Base-by-base conservation (phyloP, 2,888 invertebrate genomes). In the Notocelia uddmanniana region DNA sequence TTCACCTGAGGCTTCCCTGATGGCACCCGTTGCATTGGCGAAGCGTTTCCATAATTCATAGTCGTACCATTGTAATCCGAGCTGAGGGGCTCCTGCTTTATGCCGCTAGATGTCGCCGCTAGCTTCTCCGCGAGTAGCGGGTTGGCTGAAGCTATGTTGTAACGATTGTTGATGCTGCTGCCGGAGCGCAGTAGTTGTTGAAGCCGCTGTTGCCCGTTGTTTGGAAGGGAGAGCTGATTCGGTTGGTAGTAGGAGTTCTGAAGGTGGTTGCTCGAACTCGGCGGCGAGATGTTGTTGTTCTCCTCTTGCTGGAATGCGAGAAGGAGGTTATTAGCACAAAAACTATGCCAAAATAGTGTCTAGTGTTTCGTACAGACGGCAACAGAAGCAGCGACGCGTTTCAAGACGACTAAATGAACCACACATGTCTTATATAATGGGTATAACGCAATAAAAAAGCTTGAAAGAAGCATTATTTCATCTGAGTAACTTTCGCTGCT, bases 61-160 rank as follows among this genome's bases (percentile, higher is more conserved):
- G 91, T 89, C 80, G 91, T 84, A 68, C 93, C 93, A 81, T 87
- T 92, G 82, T 94, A 94, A 79, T 94, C 94, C 74, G 91, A 89
- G 74, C 92, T 93, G 75, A 92, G 85, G 11, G 94, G 94, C 81
- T 94, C 93, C 75, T 94, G 93, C 90, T 94, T 93, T 89, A 95
- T 90, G 85, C 94, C 90, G 89, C 94, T 92, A 90, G 94, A 95
- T 95, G 97, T 96, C 88, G 98, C 97, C 83, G 98, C 95, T 77
- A 95, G 89, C 86, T 96, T 96, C 94, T 98, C 98, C 79, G 98
- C 98, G 75, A 98, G 94, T 77, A 98, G 90, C 18, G 98, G 98
- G 90, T 98, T 98, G 59, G 97, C 97, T 13, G 97, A 97, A 34
- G 97, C 97, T 76, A 98, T 97, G 78, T 97, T 97, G 86, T 96